Conservation (phyloP, 2,113 vertebrate species). For the Neotragus moschatus region DNA sequence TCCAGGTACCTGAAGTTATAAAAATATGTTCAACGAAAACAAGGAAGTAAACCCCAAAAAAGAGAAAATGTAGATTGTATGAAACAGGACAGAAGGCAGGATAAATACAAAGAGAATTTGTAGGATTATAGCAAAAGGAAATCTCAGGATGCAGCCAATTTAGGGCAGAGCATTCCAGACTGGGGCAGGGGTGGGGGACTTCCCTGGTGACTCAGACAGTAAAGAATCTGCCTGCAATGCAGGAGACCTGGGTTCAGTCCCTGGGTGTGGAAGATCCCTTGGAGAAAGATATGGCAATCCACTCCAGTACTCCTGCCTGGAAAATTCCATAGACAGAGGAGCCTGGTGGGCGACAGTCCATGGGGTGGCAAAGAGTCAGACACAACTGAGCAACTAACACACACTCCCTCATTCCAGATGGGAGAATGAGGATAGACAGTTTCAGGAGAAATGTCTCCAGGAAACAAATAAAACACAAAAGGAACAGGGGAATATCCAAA, state of each 20-base stretch:
- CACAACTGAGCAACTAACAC: background rate
- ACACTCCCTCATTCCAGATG: background rate
- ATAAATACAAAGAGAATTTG: background rate
- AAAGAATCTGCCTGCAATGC: background rate
- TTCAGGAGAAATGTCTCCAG: background rate
- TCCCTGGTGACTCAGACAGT: background rate
- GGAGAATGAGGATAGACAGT: background rate
- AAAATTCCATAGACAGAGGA: background rate
- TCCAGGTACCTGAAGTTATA: background rate
- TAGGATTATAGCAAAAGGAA: background rate
- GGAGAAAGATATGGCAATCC: background rate
- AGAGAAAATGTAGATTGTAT: background rate
- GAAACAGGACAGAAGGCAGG: background rate
- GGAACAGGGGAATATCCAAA: background rate
- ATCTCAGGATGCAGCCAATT: background rate
- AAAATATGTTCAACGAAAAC: background rate
- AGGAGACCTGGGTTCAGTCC: background rate
- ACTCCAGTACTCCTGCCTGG: background rate
- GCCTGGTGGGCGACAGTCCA: background rate
- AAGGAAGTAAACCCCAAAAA: background rate
- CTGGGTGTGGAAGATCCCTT: background rate
- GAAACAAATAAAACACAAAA: background rate
- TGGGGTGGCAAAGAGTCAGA: background rate
- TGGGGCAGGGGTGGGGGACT: background rate
- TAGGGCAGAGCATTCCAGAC: background rate